Evolutionary conservation across 1,140 invertebrate species (phyloP).

Genomic region (Drosophila jambulina): DNA sequence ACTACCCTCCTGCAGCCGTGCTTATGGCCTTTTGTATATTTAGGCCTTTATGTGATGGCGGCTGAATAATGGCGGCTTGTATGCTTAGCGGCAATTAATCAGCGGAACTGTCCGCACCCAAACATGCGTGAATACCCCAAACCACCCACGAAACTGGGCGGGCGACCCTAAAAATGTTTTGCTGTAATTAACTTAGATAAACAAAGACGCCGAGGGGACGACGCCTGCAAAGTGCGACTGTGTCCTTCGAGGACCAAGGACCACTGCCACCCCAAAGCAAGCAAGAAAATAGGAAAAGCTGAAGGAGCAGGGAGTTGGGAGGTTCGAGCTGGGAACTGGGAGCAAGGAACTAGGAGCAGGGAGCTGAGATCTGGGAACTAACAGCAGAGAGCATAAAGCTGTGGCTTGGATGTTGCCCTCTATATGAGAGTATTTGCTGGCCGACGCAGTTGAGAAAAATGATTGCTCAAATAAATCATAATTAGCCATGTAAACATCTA

Average conservation of each 20-base stretch:
- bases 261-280: conserved; percentile 1
- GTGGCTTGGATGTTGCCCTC: conserved; percentile 7
- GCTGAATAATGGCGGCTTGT: conserved; percentile 75
- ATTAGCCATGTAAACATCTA: conserved; percentile 77
- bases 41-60: conserved; percentile 48
- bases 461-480: conserved; percentile 78
- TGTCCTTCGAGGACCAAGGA: conserved; percentile 32
- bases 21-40: conserved; percentile 34
- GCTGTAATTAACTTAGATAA: conserved; percentile 83
- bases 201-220: conserved; percentile 64
- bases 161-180: conserved; percentile 78
- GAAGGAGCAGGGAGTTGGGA: neutral
- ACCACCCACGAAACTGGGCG: conserved; percentile 24
- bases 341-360: neutral
- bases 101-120: conserved; percentile 80
- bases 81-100: conserved; percentile 80
- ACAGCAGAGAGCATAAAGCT: neutral
- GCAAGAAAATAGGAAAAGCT: neutral
- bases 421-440: conserved; percentile 6
- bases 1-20: conserved; percentile 17
- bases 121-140: conserved; percentile 70
- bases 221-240: conserved; percentile 38
- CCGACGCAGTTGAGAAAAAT: conserved; percentile 61
- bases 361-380: neutral
- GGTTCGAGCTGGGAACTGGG: neutral